Evolutionary conservation across 1,140 invertebrate genomes (phyloP), one percentile per base, ranked within the genome.

Genomic region (Melipona quadrifasciata): DNA sequence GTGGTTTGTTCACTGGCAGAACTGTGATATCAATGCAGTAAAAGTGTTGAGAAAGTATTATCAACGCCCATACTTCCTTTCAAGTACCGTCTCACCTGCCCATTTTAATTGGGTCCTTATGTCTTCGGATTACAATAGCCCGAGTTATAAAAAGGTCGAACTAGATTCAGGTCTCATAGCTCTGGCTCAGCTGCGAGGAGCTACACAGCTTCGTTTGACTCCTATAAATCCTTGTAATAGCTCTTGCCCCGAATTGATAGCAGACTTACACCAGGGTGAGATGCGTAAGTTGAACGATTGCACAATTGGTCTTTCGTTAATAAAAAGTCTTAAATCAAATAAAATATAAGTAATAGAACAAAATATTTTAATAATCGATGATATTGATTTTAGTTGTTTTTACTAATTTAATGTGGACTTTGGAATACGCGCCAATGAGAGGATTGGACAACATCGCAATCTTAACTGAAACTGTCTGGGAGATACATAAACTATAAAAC

Each of bases 1-100:
- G 87, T 98, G 97, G 96, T 98, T 97, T 92, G 96, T 97, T 5
- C 97, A 98, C 89, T 98, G 97, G 96, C 97, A 98, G 94, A 98
- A 98, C 92, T 98, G 98, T 91, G 97, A 97, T 84, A 96, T 96
- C 47, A 95, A 96, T 79, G 97, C 97, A 1, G 97, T 97, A 0
- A 97, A 97, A 92, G 96, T 96, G 0, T 95, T 97, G 12, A 93
- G 97, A 31, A 95, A 96, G 67, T 96, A 97, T 67, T 97, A 97
- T 65, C 96, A 96, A 47, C 94, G 97, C 39, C 97, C 97, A 0
- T 97, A 97, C 82, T 97, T 97, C 92, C 92, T 98, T 1, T 97
- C 97, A 2, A 96, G 96, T 34, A 96, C 97, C 74, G 96, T 97
- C 5, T 96, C 97, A 58, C 96, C 97, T 11, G 96, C 97, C 0